phyloP scores from a whole-genome alignment of 2,113 vertebrate genomes.

The Pleuronectes platessa region DNA sequence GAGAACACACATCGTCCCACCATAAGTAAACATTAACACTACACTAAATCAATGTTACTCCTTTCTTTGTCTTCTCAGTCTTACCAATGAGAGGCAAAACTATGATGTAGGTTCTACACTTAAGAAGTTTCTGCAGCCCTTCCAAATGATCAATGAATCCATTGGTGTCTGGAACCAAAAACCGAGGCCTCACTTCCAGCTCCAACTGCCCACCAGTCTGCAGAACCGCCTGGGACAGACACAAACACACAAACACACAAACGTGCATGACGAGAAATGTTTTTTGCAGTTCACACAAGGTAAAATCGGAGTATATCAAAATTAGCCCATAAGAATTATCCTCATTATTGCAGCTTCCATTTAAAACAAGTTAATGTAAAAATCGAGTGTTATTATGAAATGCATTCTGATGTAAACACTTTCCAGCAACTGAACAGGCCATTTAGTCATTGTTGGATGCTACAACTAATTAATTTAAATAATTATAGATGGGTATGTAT shows the following conservation, averaged over 20 bases:
- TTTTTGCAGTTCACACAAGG: too few species aligned
- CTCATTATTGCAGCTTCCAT: too few species aligned
- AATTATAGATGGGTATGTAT: too few species aligned
- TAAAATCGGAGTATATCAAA: too few species aligned
- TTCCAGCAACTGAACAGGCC: too few species aligned
- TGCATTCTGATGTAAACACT: neutral
- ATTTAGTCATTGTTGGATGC: too few species aligned
- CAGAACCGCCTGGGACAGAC: slow-evolving; percentile 87
- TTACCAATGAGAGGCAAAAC: slow-evolving; percentile 98
- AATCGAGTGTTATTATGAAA: too few species aligned
- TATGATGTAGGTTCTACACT: slow-evolving; percentile 92
- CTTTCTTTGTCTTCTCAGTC: slow-evolving; percentile 32
- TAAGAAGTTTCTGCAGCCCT: slow-evolving; percentile 87
- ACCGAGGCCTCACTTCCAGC: slow-evolving; percentile 93
- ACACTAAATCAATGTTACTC: neutral
- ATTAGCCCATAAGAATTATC: too few species aligned
- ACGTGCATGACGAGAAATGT: neutral
- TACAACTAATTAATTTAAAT: too few species aligned
- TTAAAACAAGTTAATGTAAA: too few species aligned
- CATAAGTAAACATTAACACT: neutral
- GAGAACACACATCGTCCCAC: slow-evolving; percentile 17
- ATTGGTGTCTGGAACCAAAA: slow-evolving; percentile 96
- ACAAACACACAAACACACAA: neutral
- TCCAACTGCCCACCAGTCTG: slow-evolving; percentile 93
- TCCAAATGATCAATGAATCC: slow-evolving; percentile 96